Conservation (phyloP, 2,797 vertebrate genomes). For the Ceyx erithaca region DNA sequence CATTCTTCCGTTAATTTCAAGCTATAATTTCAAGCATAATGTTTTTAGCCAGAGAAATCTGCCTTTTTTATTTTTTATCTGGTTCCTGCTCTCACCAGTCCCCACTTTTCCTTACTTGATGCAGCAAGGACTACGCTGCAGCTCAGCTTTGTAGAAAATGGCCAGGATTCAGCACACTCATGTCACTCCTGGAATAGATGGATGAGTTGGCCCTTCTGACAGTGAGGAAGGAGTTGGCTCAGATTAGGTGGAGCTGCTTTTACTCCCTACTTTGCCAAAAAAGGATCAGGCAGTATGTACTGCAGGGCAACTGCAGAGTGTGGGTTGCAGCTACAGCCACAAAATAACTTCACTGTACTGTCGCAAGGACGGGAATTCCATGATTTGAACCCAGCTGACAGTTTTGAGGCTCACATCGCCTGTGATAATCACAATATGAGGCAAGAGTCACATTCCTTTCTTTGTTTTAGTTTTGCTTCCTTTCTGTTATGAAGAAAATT, state of each 20-base stretch:
- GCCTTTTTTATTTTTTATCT: not conserved
- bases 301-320: not conserved
- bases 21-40: not conserved
- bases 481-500: not conserved
- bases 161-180: fast-evolving
- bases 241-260: not conserved
- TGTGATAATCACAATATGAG: conserved; percentile 26
- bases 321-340: not conserved
- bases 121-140: no score
- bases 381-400: not conserved
- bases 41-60: not conserved
- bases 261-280: not conserved
- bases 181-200: not conserved
- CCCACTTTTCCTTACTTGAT: not conserved
- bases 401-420: not conserved
- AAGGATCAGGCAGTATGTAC: not conserved
- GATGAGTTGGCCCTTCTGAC: fast-evolving
- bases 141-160: not conserved
- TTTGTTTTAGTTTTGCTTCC: conserved; percentile 30
- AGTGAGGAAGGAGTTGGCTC: not conserved
- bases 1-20: not conserved
- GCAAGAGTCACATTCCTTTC: conserved; percentile 10
- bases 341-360: not conserved
- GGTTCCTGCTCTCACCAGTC: not conserved
- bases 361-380: not conserved